Evolutionary conservation across 2,888 invertebrate genomes (phyloP).

Genomic region (Lasioglossum marginatum): DNA sequence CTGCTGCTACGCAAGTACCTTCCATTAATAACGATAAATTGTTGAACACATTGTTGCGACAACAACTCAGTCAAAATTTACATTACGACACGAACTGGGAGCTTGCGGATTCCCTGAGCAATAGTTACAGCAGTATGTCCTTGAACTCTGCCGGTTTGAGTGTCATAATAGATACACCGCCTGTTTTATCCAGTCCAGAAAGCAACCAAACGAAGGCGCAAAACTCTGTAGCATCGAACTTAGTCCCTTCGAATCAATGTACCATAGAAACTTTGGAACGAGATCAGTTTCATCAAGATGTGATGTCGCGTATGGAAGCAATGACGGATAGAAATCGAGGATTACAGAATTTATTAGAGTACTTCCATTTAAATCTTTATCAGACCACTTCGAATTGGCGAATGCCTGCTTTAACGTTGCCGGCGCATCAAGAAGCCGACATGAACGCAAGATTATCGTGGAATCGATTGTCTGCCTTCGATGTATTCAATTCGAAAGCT

Average conservation of each 20-base stretch:
- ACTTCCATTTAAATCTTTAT: constrained; percentile 73
- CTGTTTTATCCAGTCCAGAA: constrained; percentile 78
- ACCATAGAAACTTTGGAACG: constrained; percentile 82
- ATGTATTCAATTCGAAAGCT: constrained; percentile 86
- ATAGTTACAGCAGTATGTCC: constrained; percentile 85
- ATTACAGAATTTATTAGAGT: constrained; percentile 77
- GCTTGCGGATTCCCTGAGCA: constrained; percentile 84
- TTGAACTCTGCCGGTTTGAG: constrained; percentile 84
- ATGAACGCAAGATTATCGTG: constrained; percentile 86
- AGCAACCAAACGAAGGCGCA: constrained; percentile 76
- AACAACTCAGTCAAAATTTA: constrained; percentile 77
- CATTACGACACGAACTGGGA: constrained; percentile 79
- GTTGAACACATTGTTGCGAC: constrained; percentile 79
- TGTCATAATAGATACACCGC: constrained; percentile 83
- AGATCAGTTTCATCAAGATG: constrained; percentile 75
- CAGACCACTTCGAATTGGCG: constrained; percentile 70
- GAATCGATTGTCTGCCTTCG: constrained; percentile 87
- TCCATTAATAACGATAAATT: constrained; percentile 79
- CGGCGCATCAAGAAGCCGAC: constrained; percentile 87
- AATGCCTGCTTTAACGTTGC: constrained; percentile 82
- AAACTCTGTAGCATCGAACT: constrained; percentile 75
- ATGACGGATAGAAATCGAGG: constrained; percentile 80
- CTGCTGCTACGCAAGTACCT: constrained; percentile 82
- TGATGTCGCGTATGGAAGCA: constrained; percentile 73
- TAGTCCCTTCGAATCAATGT: constrained; percentile 82